These are phyloP conservation scores for Eurytoma adleriae DNA, from an alignment of 2,888 invertebrate genomes.

Conservation along the genomic window DNA sequence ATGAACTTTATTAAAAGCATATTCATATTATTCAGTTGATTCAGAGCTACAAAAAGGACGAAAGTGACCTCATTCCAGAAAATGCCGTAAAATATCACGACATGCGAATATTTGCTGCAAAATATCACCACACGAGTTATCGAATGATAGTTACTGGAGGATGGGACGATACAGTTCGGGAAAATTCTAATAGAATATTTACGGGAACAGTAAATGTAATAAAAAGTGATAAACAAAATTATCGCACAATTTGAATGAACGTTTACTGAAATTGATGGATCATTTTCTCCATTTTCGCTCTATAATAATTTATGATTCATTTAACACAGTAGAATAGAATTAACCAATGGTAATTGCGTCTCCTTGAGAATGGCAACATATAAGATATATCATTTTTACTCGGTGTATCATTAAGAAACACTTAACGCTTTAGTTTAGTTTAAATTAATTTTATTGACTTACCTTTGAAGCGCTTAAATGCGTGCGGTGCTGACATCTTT, in stretches of 20 bases:
- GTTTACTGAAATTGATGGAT: no score
- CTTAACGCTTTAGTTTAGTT: no score
- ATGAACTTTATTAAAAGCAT: not conserved
- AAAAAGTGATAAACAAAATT: no score
- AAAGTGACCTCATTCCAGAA: conserved; percentile 60
- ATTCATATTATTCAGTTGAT: conserved; percentile 59
- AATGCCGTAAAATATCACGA: conserved; percentile 66
- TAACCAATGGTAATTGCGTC: not conserved
- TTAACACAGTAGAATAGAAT: not conserved
- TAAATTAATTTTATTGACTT: no score
- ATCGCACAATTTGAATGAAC: no score
- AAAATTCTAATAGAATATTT: conserved; percentile 62
- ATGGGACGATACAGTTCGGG: conserved; percentile 80
- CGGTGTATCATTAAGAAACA: no score
- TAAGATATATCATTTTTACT: no score
- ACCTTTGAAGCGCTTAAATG: no score
- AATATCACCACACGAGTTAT: conserved; percentile 76
- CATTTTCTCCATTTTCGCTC: not conserved
- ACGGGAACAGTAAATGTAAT: no score
- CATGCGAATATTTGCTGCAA: conserved; percentile 74
- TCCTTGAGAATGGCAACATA: no score
- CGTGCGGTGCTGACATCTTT: conserved; percentile 33
- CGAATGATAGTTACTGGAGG: conserved; percentile 78
- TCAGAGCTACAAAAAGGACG: conserved; percentile 60
- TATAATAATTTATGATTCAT: conserved; percentile 3